phyloP scores from a whole-genome alignment of 2,888 invertebrate genomes.

The Pemphredon lugubris region DNA sequence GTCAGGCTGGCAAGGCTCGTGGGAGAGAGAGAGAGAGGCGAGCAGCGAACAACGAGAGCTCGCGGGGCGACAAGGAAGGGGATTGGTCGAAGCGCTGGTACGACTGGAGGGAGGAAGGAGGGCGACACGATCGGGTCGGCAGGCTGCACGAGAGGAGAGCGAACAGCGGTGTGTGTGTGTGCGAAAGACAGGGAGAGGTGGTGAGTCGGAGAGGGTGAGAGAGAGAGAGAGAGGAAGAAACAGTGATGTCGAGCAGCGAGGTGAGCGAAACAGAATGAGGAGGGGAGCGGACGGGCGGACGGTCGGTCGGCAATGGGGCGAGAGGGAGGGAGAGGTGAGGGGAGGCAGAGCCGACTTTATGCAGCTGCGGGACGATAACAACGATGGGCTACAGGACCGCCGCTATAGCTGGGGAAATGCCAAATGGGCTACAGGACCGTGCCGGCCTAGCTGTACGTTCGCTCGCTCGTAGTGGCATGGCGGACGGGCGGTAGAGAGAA shows the following conservation, averaged over 20 bases:
- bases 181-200: constrained; percentile 49
- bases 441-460: constrained; percentile 79
- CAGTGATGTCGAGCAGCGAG: constrained; percentile 50
- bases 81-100: constrained; percentile 61
- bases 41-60: constrained; percentile 41
- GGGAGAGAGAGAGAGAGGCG: constrained; percentile 51
- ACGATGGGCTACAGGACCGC: constrained; percentile 82
- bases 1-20: constrained; percentile 58
- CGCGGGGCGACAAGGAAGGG: constrained; percentile 58
- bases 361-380: constrained; percentile 83
- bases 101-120: constrained; percentile 44
- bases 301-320: constrained; percentile 51
- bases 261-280: constrained; percentile 45
- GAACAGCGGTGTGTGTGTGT: constrained; percentile 44
- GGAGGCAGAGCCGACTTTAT: constrained; percentile 81
- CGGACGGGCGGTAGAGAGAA: constrained; percentile 76
- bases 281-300: constrained; percentile 49
- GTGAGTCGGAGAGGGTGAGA: constrained; percentile 43
- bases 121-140: constrained; percentile 57
- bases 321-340: constrained; percentile 63
- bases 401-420: constrained; percentile 81
- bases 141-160: constrained; percentile 41
- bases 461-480: constrained; percentile 79
- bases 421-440: constrained; percentile 81
- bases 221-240: constrained; percentile 59